A percentile compares a stretch with the other conserved stretches of the same genome.
These are phyloP conservation scores for Lagenorhynchus albirostris DNA, from an alignment of 2,113 vertebrate species.

Conservation along the genomic window DNA sequence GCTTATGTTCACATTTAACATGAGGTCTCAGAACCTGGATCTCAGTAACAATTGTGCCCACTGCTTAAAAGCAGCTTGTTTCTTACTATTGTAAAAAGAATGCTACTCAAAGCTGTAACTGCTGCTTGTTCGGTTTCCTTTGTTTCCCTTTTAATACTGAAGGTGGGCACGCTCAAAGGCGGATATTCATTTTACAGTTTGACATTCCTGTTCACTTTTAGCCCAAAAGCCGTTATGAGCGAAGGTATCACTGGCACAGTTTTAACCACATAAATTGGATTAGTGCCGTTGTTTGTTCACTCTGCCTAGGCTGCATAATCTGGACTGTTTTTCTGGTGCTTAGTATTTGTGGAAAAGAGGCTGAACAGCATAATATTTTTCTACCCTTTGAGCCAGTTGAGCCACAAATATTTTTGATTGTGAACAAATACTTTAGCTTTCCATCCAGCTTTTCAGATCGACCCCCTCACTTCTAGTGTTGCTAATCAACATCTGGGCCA, in stretches of 20 bases:
- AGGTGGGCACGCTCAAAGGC: constrained; percentile 2
- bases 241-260: not conserved
- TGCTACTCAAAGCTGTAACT: constrained; percentile 37
- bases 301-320: constrained; percentile 44
- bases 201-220: constrained; percentile 52
- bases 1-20: constrained; percentile 62
- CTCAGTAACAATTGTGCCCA: constrained; percentile 16
- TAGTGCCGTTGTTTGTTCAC: constrained; percentile 51
- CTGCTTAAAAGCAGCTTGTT: constrained; percentile 55
- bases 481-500: constrained; percentile 53
- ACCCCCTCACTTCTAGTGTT: not conserved
- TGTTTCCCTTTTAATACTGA: constrained; percentile 51
- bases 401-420: constrained; percentile 59
- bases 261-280: constrained; percentile 38
- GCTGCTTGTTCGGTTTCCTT: not conserved
- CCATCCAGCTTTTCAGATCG: constrained; percentile 47
- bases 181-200: not conserved
- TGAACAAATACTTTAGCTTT: constrained; percentile 57
- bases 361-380: constrained; percentile 54
- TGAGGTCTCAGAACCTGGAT: constrained; percentile 60
- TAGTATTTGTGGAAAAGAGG: constrained; percentile 52
- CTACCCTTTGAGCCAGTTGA: constrained; percentile 51
- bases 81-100: constrained; percentile 55
- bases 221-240: not conserved
- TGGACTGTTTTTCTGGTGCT: constrained; percentile 54